Base-by-base conservation (phyloP, 2,113 vertebrate genomes). In the Variabilichromis moorii region DNA sequence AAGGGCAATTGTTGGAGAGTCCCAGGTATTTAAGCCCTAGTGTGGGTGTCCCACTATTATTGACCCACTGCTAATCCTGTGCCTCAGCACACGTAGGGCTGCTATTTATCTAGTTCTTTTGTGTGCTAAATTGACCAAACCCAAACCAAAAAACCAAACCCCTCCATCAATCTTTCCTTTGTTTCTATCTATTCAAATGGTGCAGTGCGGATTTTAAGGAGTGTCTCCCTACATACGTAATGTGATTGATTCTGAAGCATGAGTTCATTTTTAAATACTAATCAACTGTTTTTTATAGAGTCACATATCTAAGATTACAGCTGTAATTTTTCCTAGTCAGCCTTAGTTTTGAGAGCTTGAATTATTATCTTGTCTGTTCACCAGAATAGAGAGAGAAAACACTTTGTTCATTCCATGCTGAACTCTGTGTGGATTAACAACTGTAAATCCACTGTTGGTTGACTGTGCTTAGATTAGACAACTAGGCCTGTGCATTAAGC, bases 401-500 rank as follows among this genome's bases (percentile, higher is more conserved):
- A 33, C 40, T 37, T n/a, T 47, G 26, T 84, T 63, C 83, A 76
- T 93, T 89, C 90, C 80, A 83, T 33, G 57, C 55, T 40, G 53
- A 73, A 90, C 86, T 81, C 76, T 84, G 86, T 57, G 11, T 79
- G 89, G 91, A 94, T 95, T 93, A 93, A 57, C 85, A 78, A 24
- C 71, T 88, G 78, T 86, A 94, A 94, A 92, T 92, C 87, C 87
- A 81, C 71, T 42, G n/a, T 50, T 78, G 84, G 40, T 91, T 89
- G 37, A 81, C 88, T 63, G 78, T 57, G 83, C 26, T 83, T 73
- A 63, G 87, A 94, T 92, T 90, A 92, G 84, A 90, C 80, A 79
- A 81, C 84, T 81, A 45, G 47, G 51, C 68, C 21, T 31, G 14
- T 71, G 66, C 78, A 84, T 84, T 76, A 76, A 76, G 71, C 24